Conservation (phyloP, 2,113 vertebrate species). For the Centropus bengalensis region DNA sequence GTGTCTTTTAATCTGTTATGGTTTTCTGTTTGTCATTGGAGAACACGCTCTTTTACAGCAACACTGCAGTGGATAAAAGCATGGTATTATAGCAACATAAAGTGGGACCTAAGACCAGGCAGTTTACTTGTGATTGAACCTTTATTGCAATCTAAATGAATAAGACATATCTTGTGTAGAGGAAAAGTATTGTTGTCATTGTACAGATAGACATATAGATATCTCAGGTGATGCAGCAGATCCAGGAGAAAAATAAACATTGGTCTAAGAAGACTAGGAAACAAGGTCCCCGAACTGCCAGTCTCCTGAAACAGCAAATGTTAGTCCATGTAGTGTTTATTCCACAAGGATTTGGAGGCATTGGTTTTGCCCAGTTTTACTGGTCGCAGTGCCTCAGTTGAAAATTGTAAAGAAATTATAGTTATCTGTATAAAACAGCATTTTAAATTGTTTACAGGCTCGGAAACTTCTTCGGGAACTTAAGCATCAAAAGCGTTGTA, state of each 20-base stretch:
- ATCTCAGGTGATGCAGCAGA: not conserved
- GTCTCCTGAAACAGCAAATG: not conserved
- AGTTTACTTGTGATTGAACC: not conserved
- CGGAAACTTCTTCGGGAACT: slow-evolving; percentile 91
- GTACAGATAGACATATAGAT: not conserved
- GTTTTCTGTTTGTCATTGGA: not conserved
- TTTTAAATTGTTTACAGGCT: slow-evolving; percentile 76
- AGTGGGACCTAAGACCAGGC: not conserved
- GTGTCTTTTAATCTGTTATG: not conserved
- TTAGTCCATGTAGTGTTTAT: not conserved
- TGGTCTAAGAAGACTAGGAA: not conserved
- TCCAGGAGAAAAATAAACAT: not conserved
- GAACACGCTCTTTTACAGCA: not conserved
- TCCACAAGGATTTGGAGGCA: not conserved
- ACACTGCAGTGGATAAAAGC: not conserved
- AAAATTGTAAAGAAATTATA: not conserved
- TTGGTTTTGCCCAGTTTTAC: not conserved
- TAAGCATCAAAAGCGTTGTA: slow-evolving; percentile 92
- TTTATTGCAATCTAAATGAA: not conserved
- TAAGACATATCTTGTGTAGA: not conserved
- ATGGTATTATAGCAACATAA: not conserved
- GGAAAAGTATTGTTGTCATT: not conserved
- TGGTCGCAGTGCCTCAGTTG: not conserved
- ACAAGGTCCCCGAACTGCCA: not conserved
- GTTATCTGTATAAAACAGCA: not conserved